These are phyloP conservation scores for Pseudopipra pipra DNA, from an alignment of 2,113 vertebrate species.

Conservation along the genomic window DNA sequence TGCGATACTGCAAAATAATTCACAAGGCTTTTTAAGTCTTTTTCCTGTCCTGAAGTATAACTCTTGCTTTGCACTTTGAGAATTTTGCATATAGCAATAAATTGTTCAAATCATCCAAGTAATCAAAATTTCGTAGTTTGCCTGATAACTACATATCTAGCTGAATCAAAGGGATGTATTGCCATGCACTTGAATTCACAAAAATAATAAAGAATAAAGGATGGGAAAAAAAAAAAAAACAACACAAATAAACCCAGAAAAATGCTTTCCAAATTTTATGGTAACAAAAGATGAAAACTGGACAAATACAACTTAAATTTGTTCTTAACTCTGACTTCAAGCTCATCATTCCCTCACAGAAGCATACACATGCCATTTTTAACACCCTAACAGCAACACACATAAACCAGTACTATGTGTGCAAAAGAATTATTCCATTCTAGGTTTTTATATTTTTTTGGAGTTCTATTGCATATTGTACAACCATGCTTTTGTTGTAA, in stretches of 20 bases:
- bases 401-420: not conserved
- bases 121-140: slow-evolving; percentile 2
- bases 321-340: slow-evolving; percentile 30
- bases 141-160: not conserved
- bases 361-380: slow-evolving; percentile 58
- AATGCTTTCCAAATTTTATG: not conserved
- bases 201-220: not conserved
- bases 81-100: not conserved
- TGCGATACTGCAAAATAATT: slow-evolving; percentile 1
- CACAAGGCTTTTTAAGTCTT: not conserved
- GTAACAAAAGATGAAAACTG: slow-evolving; percentile 2
- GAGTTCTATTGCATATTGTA: slow-evolving; percentile 9
- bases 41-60: not conserved
- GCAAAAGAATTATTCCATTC: not conserved
- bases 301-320: not conserved
- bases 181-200: not conserved
- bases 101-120: not conserved
- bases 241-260: not conserved
- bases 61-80: not conserved
- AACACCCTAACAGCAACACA: slow-evolving; percentile 52
- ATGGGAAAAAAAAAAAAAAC: fast-evolving
- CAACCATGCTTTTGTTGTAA: not conserved
- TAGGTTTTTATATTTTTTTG: not conserved
- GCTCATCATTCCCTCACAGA: slow-evolving; percentile 23
- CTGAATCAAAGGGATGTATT: not conserved